Evolutionary conservation across 2,113 vertebrate species (phyloP), one percentile per base, ranked within the genome.

Genomic region (Phyllostomus discolor): DNA sequence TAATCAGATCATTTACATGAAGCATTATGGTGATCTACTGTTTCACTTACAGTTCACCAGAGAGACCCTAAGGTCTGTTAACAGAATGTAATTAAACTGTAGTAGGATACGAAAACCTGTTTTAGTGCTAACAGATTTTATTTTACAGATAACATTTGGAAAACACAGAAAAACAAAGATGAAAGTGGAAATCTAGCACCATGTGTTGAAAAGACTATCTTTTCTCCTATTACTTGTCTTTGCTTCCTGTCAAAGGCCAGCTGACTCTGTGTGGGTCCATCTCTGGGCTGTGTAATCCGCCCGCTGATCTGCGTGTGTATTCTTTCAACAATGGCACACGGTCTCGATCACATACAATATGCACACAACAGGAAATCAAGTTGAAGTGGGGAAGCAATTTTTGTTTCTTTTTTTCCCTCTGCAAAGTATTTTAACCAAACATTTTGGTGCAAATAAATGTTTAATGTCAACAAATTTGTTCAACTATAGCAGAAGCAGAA

Each of bases 401-500:
- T 95, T 76, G 38, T 33, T 46, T 35, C 31, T 16, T 35, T 38
- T 38, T 76, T 46, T 12, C 16, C 31, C 10, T 15, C 22, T 7
- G 14, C 4, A 31, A 93, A 66, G 50, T 69, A 79, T 95, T 91
- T 89, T 67, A 72, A 86, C 6, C n/a, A 97, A 95, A 89, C 20
- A 91, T 89, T 96, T 57, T 95, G 24, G 54, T 92, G 10, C 10
- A 57, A 54, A 87, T 87, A 88, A 17, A 14, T 22, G 33, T 26
- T 48, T 48, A 67, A 82, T 43, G 33, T 87, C 70, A 90, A 75
- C 6, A 57, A 83, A 75, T 38, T 31, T 80, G 46, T 73, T 93
- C 64, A 80, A 91, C 35, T 89, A 35, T 19, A 95, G 73, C 43
- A 95, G 79, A 90, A 92, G 76, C 26, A 92, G 73, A 85, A 82